Percentiles rank a stretch among this genome's conserved stretches.
phyloP scores from a whole-genome alignment of 2,888 invertebrate genomes.

The Allolobophora icterica region DNA sequence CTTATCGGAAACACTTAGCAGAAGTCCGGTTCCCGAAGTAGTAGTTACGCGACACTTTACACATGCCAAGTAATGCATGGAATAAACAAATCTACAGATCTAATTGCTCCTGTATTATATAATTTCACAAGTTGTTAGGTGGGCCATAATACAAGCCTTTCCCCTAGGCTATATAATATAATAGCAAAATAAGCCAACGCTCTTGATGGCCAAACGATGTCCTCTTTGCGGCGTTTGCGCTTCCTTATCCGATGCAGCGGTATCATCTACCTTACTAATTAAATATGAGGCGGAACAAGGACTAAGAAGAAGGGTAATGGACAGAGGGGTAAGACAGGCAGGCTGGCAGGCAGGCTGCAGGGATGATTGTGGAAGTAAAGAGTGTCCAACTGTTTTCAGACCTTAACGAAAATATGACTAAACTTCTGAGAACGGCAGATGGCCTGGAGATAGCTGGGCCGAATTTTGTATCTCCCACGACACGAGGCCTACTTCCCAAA shows the following conservation, averaged over 20 bases:
- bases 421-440: not conserved
- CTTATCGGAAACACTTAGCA: too few relatives aligned
- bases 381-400: not conserved
- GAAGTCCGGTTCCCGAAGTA: too few relatives aligned
- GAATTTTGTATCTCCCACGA: not conserved
- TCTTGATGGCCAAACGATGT: not conserved
- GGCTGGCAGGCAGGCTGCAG: not conserved
- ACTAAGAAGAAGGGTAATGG: not conserved
- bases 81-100: too few relatives aligned
- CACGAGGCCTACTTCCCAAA: not conserved
- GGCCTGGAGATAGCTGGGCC: not conserved
- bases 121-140: too few relatives aligned
- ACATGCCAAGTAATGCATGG: too few relatives aligned
- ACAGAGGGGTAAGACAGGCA: not conserved
- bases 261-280: too few relatives aligned
- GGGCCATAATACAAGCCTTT: too few relatives aligned
- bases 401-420: not conserved
- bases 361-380: not conserved
- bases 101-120: too few relatives aligned
- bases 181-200: not conserved
- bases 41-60: too few relatives aligned
- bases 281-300: not conserved
- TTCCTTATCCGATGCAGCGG: not conserved
- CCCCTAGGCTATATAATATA: too few relatives aligned
- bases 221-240: slow-evolving; percentile 3